These are phyloP conservation scores for Trichopoda pennipes DNA, from an alignment of 2,888 invertebrate genomes.

Conservation along the genomic window DNA sequence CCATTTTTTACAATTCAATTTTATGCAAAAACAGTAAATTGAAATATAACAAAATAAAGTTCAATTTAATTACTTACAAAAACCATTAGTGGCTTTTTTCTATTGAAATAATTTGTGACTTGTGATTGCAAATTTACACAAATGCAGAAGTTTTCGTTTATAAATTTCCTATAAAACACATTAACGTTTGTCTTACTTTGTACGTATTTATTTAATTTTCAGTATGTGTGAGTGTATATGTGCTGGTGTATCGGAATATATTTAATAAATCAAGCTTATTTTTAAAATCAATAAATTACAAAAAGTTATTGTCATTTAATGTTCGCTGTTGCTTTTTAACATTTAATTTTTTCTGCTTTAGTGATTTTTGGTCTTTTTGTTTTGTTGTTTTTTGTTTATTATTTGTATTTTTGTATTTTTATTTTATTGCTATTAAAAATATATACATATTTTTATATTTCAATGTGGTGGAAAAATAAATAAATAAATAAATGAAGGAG, in stretches of 20 bases:
- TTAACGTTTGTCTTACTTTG: slow-evolving; percentile 54
- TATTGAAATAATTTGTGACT: too few species aligned
- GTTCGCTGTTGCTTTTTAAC: slow-evolving; percentile 50
- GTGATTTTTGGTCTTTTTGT: slow-evolving; percentile 24
- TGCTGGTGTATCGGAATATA: neutral
- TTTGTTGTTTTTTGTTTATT: too few species aligned
- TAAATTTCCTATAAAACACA: slow-evolving; percentile 27
- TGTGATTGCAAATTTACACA: too few species aligned
- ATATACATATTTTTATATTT: slow-evolving; percentile 14
- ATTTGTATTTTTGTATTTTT: too few species aligned
- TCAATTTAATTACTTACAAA: too few species aligned
- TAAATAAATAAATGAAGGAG: neutral
- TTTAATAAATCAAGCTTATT: slow-evolving; percentile 62
- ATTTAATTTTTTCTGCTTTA: slow-evolving; percentile 55
- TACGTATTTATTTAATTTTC: slow-evolving; percentile 16
- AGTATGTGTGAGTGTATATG: neutral
- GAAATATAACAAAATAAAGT: too few species aligned
- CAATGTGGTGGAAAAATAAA: neutral
- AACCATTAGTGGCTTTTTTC: too few species aligned
- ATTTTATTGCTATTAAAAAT: neutral
- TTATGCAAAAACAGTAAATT: too few species aligned
- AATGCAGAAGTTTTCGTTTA: neutral
- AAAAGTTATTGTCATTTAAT: slow-evolving; percentile 36
- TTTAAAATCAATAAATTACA: slow-evolving; percentile 57
- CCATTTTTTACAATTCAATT: too few species aligned